Evolutionary conservation across 2,888 invertebrate genomes (phyloP).

Genomic region (Harpalus rubripes): DNA sequence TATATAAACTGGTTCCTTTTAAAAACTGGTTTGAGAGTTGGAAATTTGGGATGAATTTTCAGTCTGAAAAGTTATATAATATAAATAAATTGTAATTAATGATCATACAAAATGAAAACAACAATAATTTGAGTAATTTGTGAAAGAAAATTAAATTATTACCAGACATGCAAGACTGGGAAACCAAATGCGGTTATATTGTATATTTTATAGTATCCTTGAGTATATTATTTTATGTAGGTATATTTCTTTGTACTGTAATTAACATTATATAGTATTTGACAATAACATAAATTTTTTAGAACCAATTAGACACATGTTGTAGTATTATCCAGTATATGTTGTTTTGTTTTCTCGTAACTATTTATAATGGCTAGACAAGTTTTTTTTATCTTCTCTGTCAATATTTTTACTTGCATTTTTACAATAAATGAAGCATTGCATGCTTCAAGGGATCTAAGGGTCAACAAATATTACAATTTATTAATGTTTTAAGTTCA

Average conservation of each 20-base stretch:
- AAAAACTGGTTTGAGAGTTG: not conserved
- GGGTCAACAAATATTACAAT: too few species aligned
- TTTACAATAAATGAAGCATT: too few species aligned
- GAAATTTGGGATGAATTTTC: not conserved
- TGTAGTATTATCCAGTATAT: not conserved
- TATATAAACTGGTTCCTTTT: not conserved
- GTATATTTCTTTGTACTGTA: not conserved
- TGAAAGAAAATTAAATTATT: not conserved
- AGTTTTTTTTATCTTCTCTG: not conserved
- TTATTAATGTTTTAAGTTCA: too few species aligned
- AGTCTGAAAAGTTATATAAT: not conserved
- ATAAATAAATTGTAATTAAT: not conserved
- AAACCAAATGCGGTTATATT: not conserved
- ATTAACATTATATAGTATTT: not conserved
- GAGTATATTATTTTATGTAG: not conserved
- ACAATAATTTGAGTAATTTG: not conserved
- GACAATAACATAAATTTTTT: not conserved
- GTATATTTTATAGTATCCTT: not conserved
- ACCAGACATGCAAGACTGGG: not conserved
- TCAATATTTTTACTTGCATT: not conserved
- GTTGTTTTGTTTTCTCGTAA: too few species aligned
- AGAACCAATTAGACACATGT: not conserved
- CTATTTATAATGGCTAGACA: not conserved
- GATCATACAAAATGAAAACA: not conserved
- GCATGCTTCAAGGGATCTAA: too few species aligned